Conservation (phyloP, 2,888 invertebrate genomes). For the Osmoderma eremita region DNA sequence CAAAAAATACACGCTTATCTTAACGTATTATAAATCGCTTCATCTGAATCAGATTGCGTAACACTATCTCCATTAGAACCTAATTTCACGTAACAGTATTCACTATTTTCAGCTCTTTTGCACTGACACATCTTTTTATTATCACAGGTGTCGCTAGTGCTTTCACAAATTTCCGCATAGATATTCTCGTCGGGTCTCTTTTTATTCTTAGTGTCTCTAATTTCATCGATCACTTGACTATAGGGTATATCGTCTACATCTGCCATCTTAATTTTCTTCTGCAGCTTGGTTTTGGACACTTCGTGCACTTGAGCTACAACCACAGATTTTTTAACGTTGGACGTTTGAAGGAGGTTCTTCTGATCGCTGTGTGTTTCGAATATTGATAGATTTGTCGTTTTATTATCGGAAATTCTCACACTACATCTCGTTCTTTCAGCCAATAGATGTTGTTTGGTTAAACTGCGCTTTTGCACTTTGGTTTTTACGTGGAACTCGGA, state of each 20-base stretch:
- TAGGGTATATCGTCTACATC: conserved; percentile 73
- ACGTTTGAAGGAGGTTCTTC: conserved; percentile 38
- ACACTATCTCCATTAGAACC: conserved; percentile 62
- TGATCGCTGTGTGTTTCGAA: conserved; percentile 45
- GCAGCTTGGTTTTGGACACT: conserved; percentile 65
- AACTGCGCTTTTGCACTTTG: conserved; percentile 61
- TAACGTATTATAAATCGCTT: conserved; percentile 62
- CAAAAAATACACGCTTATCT: conserved; percentile 50
- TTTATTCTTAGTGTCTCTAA: conserved; percentile 55
- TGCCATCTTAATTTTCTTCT: conserved; percentile 40
- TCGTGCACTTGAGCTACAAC: conserved; percentile 67
- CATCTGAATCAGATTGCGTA: conserved; percentile 61
- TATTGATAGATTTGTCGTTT: conserved; percentile 44
- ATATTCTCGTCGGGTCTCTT: conserved; percentile 70
- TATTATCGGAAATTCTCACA: conserved; percentile 44
- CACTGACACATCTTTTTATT: conserved; percentile 54
- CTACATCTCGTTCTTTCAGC: conserved; percentile 49
- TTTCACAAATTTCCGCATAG: conserved; percentile 74
- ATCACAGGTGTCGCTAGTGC: conserved; percentile 51
- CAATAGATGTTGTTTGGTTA: conserved; percentile 51
- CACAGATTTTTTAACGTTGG: conserved; percentile 53
- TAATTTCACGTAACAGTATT: conserved; percentile 60
- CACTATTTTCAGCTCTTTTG: conserved; percentile 51
- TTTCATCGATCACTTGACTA: conserved; percentile 76
- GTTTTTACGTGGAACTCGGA: conserved; percentile 79